Evolutionary conservation across 2,113 vertebrate genomes (phyloP).

Genomic region (Datnioides undecimradiatus): DNA sequence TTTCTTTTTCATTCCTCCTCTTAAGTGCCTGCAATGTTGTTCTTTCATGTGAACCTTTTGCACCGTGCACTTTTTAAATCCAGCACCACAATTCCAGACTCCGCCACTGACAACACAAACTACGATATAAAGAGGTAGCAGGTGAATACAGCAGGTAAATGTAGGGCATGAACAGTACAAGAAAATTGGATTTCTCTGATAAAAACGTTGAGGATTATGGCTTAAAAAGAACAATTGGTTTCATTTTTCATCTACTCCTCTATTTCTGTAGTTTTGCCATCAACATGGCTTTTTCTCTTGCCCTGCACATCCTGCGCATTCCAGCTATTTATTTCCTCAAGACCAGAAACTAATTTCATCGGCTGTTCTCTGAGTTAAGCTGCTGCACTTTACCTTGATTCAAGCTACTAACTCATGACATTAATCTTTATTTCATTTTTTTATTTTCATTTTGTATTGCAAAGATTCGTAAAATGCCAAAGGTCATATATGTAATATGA

Average conservation of each 20-base stretch:
- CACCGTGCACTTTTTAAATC: too few relatives aligned
- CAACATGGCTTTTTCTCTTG: background rate
- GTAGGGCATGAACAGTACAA: too few relatives aligned
- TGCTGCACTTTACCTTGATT: conserved; percentile 3
- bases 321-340: background rate
- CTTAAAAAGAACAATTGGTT: background rate
- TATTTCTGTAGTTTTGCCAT: background rate
- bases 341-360: background rate
- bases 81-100: too few relatives aligned
- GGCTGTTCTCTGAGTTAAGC: conserved; percentile 12
- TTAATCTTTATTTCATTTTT: background rate
- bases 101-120: too few relatives aligned
- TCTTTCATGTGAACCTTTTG: too few relatives aligned
- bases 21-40: too few relatives aligned
- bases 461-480: conserved; percentile 23
- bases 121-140: too few relatives aligned
- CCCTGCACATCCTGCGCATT: background rate
- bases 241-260: background rate
- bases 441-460: background rate
- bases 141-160: background rate
- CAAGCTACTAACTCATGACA: background rate
- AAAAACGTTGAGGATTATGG: background rate
- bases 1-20: too few relatives aligned
- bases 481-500: background rate
- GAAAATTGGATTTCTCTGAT: background rate